Evolutionary conservation across 2,888 invertebrate species (phyloP).

Genomic region (Sarcophaga caerulescens): DNA sequence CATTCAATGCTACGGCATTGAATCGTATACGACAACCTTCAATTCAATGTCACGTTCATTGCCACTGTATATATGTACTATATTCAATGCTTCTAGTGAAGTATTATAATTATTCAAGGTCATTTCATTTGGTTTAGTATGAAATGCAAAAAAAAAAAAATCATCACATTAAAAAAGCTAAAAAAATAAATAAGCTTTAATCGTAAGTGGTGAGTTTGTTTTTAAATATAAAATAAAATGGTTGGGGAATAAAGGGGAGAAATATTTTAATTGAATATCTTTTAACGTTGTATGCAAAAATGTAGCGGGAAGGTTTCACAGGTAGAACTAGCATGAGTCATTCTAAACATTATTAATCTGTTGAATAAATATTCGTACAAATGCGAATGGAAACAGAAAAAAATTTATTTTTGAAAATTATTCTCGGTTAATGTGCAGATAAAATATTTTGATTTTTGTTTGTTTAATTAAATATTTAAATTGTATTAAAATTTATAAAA

Average conservation of each 20-base stretch:
- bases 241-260: not conserved
- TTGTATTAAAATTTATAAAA: too few species aligned
- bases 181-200: slow-evolving; percentile 13
- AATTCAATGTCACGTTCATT: slow-evolving; percentile 72
- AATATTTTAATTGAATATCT: too few species aligned
- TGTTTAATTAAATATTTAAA: too few species aligned
- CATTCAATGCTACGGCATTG: slow-evolving; percentile 70
- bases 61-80: slow-evolving; percentile 33
- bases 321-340: too few species aligned
- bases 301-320: too few species aligned
- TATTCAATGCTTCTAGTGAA: slow-evolving; percentile 10
- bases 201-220: not conserved
- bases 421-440: too few species aligned
- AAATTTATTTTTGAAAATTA: too few species aligned
- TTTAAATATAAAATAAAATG: not conserved
- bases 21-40: slow-evolving; percentile 71
- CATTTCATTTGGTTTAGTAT: slow-evolving; percentile 27
- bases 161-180: slow-evolving; percentile 28
- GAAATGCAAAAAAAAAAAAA: slow-evolving; percentile 6
- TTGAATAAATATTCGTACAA: too few species aligned
- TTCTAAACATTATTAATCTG: too few species aligned
- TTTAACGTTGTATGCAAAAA: too few species aligned
- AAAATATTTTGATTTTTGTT: too few species aligned
- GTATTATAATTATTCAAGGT: slow-evolving; percentile 54
- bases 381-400: too few species aligned